phyloP scores from a whole-genome alignment of 2,888 invertebrate genomes.

The Perizoma affinitatum region DNA sequence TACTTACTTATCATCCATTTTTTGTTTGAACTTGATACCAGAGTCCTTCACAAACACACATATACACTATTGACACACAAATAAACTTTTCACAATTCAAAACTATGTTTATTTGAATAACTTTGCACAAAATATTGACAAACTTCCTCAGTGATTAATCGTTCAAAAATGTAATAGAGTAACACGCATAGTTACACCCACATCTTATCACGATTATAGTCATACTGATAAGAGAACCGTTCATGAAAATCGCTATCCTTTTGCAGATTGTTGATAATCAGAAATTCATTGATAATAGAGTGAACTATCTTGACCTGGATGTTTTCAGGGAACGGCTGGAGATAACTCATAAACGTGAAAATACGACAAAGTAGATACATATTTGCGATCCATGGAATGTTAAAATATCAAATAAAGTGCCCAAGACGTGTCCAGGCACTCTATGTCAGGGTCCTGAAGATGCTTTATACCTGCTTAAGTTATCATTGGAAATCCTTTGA shows the following conservation, averaged over 20 bases:
- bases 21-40: slow-evolving; percentile 5
- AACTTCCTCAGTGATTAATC: slow-evolving; percentile 6
- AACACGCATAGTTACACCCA: slow-evolving; percentile 33
- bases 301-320: slow-evolving; percentile 1
- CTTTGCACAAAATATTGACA: slow-evolving; percentile 10
- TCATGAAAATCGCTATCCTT: slow-evolving; percentile 17
- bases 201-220: slow-evolving; percentile 36
- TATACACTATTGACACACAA: slow-evolving; percentile 5
- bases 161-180: slow-evolving; percentile 7
- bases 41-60: slow-evolving; percentile 1
- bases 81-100: slow-evolving; percentile 6
- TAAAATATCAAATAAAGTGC: no score
- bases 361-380: no score
- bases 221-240: slow-evolving; percentile 32
- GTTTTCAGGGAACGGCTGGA: background rate
- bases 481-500: no score
- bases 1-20: slow-evolving; percentile 28
- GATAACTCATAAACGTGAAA: background rate
- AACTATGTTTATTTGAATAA: slow-evolving; percentile 7
- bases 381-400: no score
- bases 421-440: no score
- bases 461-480: no score
- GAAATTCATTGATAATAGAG: slow-evolving; percentile 4
- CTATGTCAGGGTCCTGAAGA: no score
- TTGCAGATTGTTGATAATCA: slow-evolving; percentile 17